A percentile compares a stretch with the other conserved stretches of the same genome.
Evolutionary conservation across 1,140 invertebrate genomes (phyloP).

Genomic region (Linepithema humile): DNA sequence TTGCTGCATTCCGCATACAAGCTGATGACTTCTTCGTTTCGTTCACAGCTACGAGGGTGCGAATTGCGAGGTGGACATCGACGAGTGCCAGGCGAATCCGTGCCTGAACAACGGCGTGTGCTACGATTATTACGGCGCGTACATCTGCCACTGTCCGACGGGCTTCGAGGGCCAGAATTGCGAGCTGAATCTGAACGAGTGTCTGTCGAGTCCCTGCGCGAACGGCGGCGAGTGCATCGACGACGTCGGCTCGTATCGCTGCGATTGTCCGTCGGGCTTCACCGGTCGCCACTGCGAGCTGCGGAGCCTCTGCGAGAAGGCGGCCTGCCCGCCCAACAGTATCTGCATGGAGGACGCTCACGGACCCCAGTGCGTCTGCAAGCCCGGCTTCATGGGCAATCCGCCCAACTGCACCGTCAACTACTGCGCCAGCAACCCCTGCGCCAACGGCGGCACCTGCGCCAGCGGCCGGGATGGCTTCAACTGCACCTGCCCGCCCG

Average conservation of each 20-base stretch:
- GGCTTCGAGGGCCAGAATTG: slow-evolving; percentile 94
- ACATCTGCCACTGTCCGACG: slow-evolving; percentile 92
- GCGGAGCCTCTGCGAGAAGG: slow-evolving; percentile 82
- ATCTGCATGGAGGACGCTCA: slow-evolving; percentile 84
- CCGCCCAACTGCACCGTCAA: slow-evolving; percentile 88
- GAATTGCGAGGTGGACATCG: slow-evolving; percentile 93
- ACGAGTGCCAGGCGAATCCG: slow-evolving; percentile 91
- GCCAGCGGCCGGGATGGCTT: slow-evolving; percentile 84
- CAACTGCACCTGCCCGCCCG: slow-evolving; percentile 89
- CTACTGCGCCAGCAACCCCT: slow-evolving; percentile 87
- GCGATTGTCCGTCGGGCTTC: slow-evolving; percentile 86
- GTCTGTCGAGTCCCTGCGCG: slow-evolving; percentile 87
- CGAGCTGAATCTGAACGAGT: slow-evolving; percentile 88
- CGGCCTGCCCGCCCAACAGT: slow-evolving; percentile 84
- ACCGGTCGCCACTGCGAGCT: slow-evolving; percentile 86
- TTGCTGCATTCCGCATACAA: not conserved
- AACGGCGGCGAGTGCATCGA: slow-evolving; percentile 89
- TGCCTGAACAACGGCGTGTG: slow-evolving; percentile 92
- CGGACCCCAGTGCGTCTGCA: slow-evolving; percentile 88
- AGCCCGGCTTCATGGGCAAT: slow-evolving; percentile 89
- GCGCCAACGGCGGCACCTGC: slow-evolving; percentile 87
- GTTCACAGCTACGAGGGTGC: slow-evolving; percentile 88
- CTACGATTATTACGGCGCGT: slow-evolving; percentile 92
- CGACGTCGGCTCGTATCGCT: slow-evolving; percentile 83
- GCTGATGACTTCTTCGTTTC: not conserved